These are phyloP conservation scores for Numenius arquata DNA, from an alignment of 2,113 vertebrate species.

Conservation along the genomic window DNA sequence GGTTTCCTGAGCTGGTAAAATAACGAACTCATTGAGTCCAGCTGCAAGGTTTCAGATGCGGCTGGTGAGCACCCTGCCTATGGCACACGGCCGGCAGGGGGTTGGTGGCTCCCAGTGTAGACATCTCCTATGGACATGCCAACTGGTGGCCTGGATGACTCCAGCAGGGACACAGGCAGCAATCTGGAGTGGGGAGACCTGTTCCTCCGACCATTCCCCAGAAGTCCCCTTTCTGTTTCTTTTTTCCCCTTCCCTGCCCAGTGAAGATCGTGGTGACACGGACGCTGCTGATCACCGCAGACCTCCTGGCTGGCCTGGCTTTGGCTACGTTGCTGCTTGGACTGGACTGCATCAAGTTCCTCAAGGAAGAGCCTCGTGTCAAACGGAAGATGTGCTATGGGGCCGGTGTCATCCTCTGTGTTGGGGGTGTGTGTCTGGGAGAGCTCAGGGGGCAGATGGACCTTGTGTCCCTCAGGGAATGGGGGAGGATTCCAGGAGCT, in stretches of 20 bases:
- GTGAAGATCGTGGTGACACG: slow-evolving; percentile 73
- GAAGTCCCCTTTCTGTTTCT: neutral
- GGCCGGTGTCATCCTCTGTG: slow-evolving; percentile 42
- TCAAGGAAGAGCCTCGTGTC: slow-evolving; percentile 57
- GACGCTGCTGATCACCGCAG: slow-evolving; percentile 67
- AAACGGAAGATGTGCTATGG: slow-evolving; percentile 66
- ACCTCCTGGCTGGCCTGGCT: slow-evolving; percentile 69
- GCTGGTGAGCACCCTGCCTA: neutral
- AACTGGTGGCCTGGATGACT: neutral
- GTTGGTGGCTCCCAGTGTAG: too few species aligned
- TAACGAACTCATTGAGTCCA: neutral
- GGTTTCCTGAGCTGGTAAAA: neutral
- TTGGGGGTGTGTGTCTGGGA: slow-evolving; percentile 53
- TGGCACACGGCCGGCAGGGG: neutral
- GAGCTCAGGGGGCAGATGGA: neutral
- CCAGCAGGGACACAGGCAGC: neutral
- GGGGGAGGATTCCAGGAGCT: accelerated
- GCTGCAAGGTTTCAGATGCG: neutral
- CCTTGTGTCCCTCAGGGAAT: neutral
- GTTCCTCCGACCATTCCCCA: neutral
- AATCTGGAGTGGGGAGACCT: neutral
- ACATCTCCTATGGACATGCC: neutral
- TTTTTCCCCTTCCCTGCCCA: neutral
- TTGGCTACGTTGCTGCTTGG: slow-evolving; percentile 54
- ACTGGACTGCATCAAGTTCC: slow-evolving; percentile 65